Base-by-base conservation (phyloP, 2,888 invertebrate species). In the Melanophora roralis region DNA sequence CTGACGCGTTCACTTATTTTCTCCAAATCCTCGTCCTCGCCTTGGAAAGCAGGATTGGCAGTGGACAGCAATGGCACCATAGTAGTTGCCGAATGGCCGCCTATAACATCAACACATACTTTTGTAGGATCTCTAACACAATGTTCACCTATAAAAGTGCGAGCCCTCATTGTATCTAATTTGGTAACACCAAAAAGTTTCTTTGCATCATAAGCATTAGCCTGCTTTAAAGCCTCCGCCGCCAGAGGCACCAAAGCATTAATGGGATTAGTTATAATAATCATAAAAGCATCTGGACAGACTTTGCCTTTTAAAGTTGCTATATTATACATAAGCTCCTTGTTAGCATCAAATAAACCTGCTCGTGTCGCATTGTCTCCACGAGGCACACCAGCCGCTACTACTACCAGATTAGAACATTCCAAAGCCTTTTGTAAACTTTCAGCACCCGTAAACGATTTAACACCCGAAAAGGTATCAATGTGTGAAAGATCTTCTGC, bases 221-320 rank as follows among this genome's bases (percentile, higher is more conserved):
- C 65, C 3, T 72, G 68, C 90, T 97, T 96, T 82, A 97, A 91
- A 4, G 98, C 94, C 90, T 98, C 98, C 0, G 96, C 94, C 2
- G 97, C 98, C 85, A 99, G 97, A 0, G 99, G 98, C 65, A 99
- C 96, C 83, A 98, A 97, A 59, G 97, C 97, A 91, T 99, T 99
- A 12, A 98, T 96, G 0, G 99, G 99, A 91, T 98, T 98, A 11
- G 98, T 96, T 89, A 99, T 97, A 87, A 99, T 96, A 62, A 95
- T 96, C 81, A 99, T 89, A 67, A 98, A 92, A 16, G 99, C 98
- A 85, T 96, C 94, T 12, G 98, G 98, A 19, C 96, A 93, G 81
- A 92, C 92, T 88, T 94, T 92, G 0, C 97, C 95, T 79, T 94
- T 91, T 21, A 94, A 94, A 45, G 91, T 89, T 0, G 94, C 94